A percentile compares a stretch with the other conserved stretches of the same genome.
These are phyloP conservation scores for Xenopus petersii DNA, from an alignment of 2,797 vertebrate species.

Conservation along the genomic window DNA sequence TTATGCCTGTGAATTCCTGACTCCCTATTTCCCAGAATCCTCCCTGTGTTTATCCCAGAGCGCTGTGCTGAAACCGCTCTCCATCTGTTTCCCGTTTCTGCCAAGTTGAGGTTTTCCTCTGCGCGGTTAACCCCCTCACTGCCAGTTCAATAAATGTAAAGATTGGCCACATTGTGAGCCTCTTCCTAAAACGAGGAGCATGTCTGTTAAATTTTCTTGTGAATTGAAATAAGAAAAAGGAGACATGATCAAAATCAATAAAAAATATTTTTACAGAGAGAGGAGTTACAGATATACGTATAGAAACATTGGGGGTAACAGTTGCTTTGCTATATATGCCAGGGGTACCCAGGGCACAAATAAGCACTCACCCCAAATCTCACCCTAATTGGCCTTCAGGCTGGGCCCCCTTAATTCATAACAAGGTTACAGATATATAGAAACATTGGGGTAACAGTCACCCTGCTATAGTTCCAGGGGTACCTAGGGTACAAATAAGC, in stretches of 20 bases:
- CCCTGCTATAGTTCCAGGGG: too few relatives aligned
- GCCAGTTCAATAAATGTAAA: constrained; percentile 1
- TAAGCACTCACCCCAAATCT: too few relatives aligned
- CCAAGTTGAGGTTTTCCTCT: constrained; percentile 64
- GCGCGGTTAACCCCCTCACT: constrained; percentile 21
- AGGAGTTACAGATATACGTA: neutral
- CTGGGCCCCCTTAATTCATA: too few relatives aligned
- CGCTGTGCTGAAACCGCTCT: constrained; percentile 64
- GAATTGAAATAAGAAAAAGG: neutral
- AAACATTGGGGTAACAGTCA: too few relatives aligned
- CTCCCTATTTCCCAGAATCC: constrained; percentile 34
- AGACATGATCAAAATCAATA: too few relatives aligned
- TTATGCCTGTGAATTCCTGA: neutral
- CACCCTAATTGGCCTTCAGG: too few relatives aligned
- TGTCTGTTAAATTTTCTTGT: neutral
- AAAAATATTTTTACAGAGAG: neutral
- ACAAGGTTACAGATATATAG: too few relatives aligned
- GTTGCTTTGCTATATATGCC: too few relatives aligned
- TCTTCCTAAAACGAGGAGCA: neutral
- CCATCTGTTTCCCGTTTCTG: constrained; percentile 82
- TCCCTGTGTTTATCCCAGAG: constrained; percentile 34
- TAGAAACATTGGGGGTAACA: too few relatives aligned
- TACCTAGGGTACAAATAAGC: too few relatives aligned
- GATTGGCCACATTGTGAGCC: too few relatives aligned
- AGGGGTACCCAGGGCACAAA: too few relatives aligned